Evolutionary conservation across 2,113 vertebrate species (phyloP), one percentile per base, ranked within the genome.

Genomic region (Sigmodon hispidus): DNA sequence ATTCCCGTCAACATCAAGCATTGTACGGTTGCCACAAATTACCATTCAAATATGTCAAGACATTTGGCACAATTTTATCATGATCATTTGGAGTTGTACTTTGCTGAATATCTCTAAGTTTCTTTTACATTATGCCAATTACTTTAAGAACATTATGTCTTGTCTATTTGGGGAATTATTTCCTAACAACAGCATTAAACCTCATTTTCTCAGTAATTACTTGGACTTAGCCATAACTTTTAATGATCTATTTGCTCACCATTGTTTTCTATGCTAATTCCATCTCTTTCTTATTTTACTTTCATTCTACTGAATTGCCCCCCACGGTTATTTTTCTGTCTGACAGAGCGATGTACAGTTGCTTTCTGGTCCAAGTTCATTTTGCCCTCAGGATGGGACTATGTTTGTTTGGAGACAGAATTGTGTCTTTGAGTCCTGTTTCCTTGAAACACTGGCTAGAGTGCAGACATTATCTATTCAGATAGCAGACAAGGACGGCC

Each of bases 171-270:
- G 87, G 94, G 87, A 94, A 67, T 94, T 89, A 88, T 93, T 88
- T 95, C 81, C 95, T 72, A 77, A 87, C 94, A 89, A 63, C 21
- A 1, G 34, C 91, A 77, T 92, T 65, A 72, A 86, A 22, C 67
- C 86, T 97, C 94, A 73, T 94, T 92, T 95, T 93, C 95, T 75
- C 95, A 73, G 93, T 55, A 72, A 92, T 95, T 77, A 61, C 91
- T 88, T 90, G 91, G 93, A 90, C 52, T 67, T 65, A n/a, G n/a
- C 88, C 79, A 90, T 87, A 84, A 75, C 69, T 92, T 79, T 91
- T 93, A 87, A 93, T 84, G 40, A 81, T 81, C 96, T 88, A 13
- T 80, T 52, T 85, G 59, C 52, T 84, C 79, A 43, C 57, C n/a
- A 34, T 79, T 83, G 43, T 81, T 67, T 70, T 63, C 73, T 0